Evolutionary conservation across 2,797 vertebrate species (phyloP).

Genomic region (Muscicapa striata): DNA sequence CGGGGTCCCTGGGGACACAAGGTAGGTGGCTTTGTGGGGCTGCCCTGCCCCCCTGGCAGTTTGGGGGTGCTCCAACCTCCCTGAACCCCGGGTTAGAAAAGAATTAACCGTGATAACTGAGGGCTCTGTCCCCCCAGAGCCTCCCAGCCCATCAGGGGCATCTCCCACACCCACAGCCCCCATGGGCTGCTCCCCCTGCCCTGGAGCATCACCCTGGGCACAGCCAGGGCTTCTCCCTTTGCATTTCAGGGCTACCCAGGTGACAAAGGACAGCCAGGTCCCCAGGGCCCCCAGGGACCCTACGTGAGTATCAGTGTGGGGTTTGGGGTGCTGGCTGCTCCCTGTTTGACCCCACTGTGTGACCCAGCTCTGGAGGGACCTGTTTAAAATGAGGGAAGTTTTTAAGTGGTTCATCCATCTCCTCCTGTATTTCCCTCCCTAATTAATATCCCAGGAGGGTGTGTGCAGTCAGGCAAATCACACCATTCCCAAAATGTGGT

Average conservation of each 20-base stretch:
- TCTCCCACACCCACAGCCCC: not conserved
- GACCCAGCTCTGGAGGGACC: not conserved
- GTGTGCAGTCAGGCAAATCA: not conserved
- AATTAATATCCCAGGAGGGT: not conserved
- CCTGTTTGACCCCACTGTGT: not conserved
- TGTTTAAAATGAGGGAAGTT: not conserved
- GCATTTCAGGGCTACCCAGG: conserved; percentile 81
- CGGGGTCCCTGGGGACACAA: conserved; percentile 83
- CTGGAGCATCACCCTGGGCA: not conserved
- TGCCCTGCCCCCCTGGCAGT: not conserved
- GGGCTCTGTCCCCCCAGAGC: not conserved
- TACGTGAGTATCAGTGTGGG: conserved; percentile 77
- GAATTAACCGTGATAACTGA: not conserved
- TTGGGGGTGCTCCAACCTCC: not conserved
- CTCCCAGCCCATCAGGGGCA: not conserved
- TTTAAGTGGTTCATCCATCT: not conserved
- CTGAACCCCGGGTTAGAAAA: rapidly evolving
- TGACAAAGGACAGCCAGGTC: conserved; percentile 74
- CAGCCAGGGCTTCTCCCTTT: not conserved
- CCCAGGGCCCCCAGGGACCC: conserved; percentile 80
- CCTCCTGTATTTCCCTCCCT: not conserved
- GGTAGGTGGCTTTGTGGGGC: conserved; percentile 67
- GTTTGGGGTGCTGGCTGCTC: not conserved
- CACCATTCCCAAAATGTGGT: not conserved
- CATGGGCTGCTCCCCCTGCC: not conserved